Evolutionary conservation across 2,113 vertebrate genomes (phyloP), one percentile per base, ranked within the genome.

Genomic region (Jaculus jaculus): DNA sequence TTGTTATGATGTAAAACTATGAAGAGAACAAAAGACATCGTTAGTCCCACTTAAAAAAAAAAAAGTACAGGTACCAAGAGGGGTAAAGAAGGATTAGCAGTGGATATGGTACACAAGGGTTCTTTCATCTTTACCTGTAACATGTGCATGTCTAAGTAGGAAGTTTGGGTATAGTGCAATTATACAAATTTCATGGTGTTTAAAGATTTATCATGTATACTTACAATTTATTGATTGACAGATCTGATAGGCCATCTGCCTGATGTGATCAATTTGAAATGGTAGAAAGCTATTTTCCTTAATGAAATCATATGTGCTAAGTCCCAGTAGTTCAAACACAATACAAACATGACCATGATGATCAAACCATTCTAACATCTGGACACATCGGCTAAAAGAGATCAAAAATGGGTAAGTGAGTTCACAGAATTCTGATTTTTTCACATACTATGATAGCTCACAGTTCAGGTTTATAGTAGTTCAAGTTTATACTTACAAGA

Each of bases 311-410:
- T 99, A 99, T 54, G 99, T 99, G 98, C 99, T 99, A 87, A 99
- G 99, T 87, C 99, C 99, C 80, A 99, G 98, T 26, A 99, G 98
- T 97, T 99, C 99, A 97, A 99, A 99, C 69, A 98, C 98, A 89
- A 99, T 99, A 96, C 99, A 99, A 92, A 99, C 96, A 20, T 99
- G 99, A 77, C 99, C 99, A 24, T 99, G 99, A 95, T 99, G 99
- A 97, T 99, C 99, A 98, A 99, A 99, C 99, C 98, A 99, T 94
- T 99, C 99, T 84, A 99, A 96, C 98, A 99, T 99, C 87, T 98
- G 98, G 85, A 99, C 99, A 94, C 99, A 99, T 42, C 98, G 98
- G 96, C 99, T 99, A 95, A n/a, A 97, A 97, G 3, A 78, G 74
- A 61, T 42, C 51, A 94, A 91, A 94, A 92, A n/a, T n/a, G 15